Evolutionary conservation across 1,140 invertebrate genomes (phyloP), one percentile per base, ranked within the genome.

Genomic region (Daktulosphaira vitifoliae): DNA sequence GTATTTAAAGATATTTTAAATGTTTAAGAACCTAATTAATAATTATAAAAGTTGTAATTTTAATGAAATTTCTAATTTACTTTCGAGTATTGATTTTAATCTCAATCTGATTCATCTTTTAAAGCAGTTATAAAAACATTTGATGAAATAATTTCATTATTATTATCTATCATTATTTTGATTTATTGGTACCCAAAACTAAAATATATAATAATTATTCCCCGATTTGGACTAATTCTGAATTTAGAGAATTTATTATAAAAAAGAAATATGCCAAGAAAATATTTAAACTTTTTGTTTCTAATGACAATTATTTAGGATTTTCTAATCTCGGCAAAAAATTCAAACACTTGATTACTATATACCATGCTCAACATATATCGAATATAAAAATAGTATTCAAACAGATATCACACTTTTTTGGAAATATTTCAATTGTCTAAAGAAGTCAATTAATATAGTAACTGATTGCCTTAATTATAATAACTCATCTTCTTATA

Each of bases 121-220:
- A 11, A 33, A 33, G 29, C 29, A 11, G 5, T 33, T 33, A 33
- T 33, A 6, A 11, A 33, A 33, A 33, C 44, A 16, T 48, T 48
- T 48, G 16, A 44, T 16, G 39, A 44, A 44, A 44, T n/a, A n/a
- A n/a, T n/a, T n/a, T n/a, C n/a, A n/a, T n/a, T n/a, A n/a, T n/a
- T n/a, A n/a, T 44, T 44, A 44, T 44, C n/a, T 44, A 44, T 44
- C n/a, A 44, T 15, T n/a, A 5, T n/a, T 44, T 44, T n/a, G 15
- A 16, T 44, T 44, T 44, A 16, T 44, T 44, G 5, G 7, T 44
- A n/a, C 39, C n/a, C 39, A 42, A 42, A 42, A 42, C n/a, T 11
- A 42, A 42, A 42, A 42, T n/a, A 42, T 42, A 42, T 48, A 48
- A 48, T 22, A 48, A 18, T 48, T 48, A 20, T 48, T 48, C 44